These are phyloP conservation scores for Zaprionus africanus DNA, from an alignment of 1,140 invertebrate genomes.

Conservation along the genomic window DNA sequence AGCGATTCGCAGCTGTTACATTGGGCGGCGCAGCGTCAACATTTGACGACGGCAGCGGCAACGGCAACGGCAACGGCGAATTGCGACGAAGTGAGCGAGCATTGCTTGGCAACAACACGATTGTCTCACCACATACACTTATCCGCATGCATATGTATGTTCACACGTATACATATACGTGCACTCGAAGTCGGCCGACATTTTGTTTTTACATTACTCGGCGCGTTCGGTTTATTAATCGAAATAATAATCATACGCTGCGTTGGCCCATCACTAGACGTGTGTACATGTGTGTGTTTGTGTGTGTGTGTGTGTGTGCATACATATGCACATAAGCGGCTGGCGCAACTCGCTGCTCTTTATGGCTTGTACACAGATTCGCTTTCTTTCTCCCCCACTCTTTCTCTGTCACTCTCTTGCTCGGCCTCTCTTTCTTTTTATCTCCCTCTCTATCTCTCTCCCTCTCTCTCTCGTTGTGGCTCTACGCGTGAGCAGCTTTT, in stretches of 20 bases:
- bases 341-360: conserved; percentile 17
- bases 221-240: conserved; percentile 58
- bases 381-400: neutral
- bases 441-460: neutral
- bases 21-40: conserved; percentile 59
- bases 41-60: conserved; percentile 34
- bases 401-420: neutral
- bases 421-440: neutral
- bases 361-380: neutral
- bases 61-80: conserved; percentile 34
- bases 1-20: conserved; percentile 56
- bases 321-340: conserved; percentile 18
- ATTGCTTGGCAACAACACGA: conserved; percentile 72
- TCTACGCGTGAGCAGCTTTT: conserved; percentile 53
- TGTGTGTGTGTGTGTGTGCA: neutral
- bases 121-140: conserved; percentile 40
- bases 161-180: neutral
- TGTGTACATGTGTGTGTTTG: neutral
- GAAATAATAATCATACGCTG: conserved; percentile 78
- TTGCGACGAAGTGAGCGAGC: conserved; percentile 31
- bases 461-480: conserved; percentile 7
- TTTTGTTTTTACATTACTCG: conserved; percentile 72
- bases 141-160: conserved; percentile 8
- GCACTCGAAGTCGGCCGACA: conserved; percentile 52
- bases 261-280: conserved; percentile 51